Conservation (phyloP, 1,140 invertebrate genomes). For the Sitophilus oryzae region DNA sequence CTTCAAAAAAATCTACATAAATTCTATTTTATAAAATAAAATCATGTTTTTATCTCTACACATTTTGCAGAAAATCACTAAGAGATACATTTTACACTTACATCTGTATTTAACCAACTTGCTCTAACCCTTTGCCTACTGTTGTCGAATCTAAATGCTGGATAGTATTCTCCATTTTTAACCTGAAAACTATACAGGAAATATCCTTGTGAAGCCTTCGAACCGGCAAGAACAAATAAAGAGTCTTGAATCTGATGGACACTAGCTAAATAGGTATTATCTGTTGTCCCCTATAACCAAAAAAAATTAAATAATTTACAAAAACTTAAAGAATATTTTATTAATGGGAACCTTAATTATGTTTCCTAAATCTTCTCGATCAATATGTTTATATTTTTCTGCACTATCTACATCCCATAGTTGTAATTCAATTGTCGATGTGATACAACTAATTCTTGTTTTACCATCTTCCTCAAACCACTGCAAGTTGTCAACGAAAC, state of each 20-base stretch:
- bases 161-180: conserved; percentile 48
- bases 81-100: conserved; percentile 39
- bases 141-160: conserved; percentile 49
- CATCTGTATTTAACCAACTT: conserved; percentile 56
- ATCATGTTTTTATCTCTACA: not conserved
- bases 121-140: conserved; percentile 64
- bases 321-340: conserved; percentile 19
- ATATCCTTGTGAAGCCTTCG: conserved; percentile 50
- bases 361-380: conserved; percentile 33
- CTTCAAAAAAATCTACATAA: too few species aligned
- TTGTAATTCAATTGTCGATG: conserved; percentile 66
- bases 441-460: conserved; percentile 56
- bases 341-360: conserved; percentile 26
- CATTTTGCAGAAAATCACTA: not conserved
- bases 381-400: conserved; percentile 41
- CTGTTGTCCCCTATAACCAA: conserved; percentile 52
- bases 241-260: conserved; percentile 45
- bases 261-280: conserved; percentile 62
- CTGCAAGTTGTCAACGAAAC: conserved; percentile 62
- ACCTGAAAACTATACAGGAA: conserved; percentile 50
- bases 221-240: conserved; percentile 57
- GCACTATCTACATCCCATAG: conserved; percentile 52
- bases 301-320: conserved; percentile 21
- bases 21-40: not conserved
- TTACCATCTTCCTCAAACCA: conserved; percentile 49